A percentile compares a stretch with the other conserved stretches of the same genome.
Conservation (phyloP, 2,113 vertebrate species). For the Prunella fulvescens region DNA sequence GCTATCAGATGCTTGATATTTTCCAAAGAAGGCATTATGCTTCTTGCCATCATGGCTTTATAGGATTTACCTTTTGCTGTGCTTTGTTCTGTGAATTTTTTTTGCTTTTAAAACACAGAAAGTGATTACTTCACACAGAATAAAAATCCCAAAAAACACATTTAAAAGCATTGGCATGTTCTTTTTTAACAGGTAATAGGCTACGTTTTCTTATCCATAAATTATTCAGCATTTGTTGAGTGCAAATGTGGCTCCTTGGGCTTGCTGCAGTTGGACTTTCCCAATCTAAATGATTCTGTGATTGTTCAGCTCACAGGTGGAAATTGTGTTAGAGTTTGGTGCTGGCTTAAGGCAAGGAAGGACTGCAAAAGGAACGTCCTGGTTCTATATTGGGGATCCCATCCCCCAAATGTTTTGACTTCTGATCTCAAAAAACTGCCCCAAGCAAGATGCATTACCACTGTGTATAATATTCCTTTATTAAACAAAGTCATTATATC, state of each 20-base stretch:
- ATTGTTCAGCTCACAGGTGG: neutral
- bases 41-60: neutral
- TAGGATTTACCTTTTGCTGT: neutral
- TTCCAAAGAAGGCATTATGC: neutral
- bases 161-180: neutral
- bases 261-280: neutral
- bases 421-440: neutral
- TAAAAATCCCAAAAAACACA: fast-evolving
- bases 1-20: neutral
- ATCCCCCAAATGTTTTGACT: neutral
- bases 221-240: neutral
- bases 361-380: neutral
- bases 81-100: neutral
- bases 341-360: neutral
- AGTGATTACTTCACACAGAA: neutral
- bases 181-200: neutral
- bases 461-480: neutral
- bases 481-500: neutral
- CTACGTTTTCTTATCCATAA: neutral
- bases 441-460: neutral
- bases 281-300: neutral
- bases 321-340: neutral
- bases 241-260: neutral
- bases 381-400: neutral
- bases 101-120: neutral